Base-by-base conservation (phyloP, 2,888 invertebrate genomes). In the Cactoblastis cactorum region DNA sequence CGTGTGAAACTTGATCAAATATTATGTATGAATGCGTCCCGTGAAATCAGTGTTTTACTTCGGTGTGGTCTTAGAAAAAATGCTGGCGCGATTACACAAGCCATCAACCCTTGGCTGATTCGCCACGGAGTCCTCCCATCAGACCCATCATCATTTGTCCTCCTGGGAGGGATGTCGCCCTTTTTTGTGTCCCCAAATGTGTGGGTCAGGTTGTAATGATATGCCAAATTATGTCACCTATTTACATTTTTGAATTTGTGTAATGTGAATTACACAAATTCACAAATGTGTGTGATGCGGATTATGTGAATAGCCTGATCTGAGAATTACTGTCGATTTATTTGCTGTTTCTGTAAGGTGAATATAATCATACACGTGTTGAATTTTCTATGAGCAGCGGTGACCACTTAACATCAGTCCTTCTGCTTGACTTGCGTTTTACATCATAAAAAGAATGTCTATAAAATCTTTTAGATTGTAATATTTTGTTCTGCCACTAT, bases 51-150 rank as follows among this genome's bases (percentile, higher is more conserved):
- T 76, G 81, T 83, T 83, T 82, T 78, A 76, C 78, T 76, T 72
- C 86, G 84, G 89, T 89, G 89, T 89, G 89, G 88, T 88, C 88
- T 77, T 63, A 64, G 72, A 69, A 79, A 81, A 74, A 83, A 83
- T 53, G 78, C 65, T 74, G 73, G 77, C 71, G 77, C 80, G 76
- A 83, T 86, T 81, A 83, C 82, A 83, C 79, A 77, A 81, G 70
- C 74, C 77, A 81, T 83, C 84, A 80, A 85, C 87, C 87, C 86
- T 72, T 69, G 71, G 64, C 67, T 64, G 74, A 87, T 88, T 88
- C 77, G 82, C 70, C 72, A 83, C 78, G 88, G 78, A 64, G 65
- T 74, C 77, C 80, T 75, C n/a, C n/a, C 75, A 64, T 28, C 28
- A 28, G 5, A 62, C 67, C 67, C 73, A 78, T 80, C 79, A 80